Percentiles rank a stretch among this genome's conserved stretches.
phyloP scores from a whole-genome alignment of 2,113 vertebrate genomes.

The Vulpes lagopus region DNA sequence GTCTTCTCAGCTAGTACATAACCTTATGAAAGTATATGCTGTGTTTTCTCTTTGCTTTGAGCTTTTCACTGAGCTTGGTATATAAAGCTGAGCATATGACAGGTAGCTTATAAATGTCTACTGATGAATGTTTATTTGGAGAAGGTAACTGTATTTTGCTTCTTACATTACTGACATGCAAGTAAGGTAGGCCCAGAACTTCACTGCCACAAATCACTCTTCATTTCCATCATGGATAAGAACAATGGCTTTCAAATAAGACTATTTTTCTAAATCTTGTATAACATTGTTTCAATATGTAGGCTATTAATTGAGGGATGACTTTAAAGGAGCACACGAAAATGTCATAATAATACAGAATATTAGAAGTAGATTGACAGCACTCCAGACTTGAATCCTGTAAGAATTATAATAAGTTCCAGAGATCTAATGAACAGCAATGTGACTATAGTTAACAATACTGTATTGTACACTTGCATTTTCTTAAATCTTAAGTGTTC shows the following conservation, averaged over 20 bases:
- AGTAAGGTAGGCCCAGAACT: neutral
- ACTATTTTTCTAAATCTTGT: neutral
- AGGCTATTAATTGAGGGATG: neutral
- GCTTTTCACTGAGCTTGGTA: neutral
- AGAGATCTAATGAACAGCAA: neutral
- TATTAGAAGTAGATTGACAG: neutral
- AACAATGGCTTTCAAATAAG: neutral
- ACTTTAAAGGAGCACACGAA: neutral
- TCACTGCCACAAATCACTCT: neutral
- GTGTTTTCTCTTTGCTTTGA: constrained; percentile 37
- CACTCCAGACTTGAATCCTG: neutral
- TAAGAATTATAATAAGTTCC: neutral
- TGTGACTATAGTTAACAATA: neutral
- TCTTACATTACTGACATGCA: neutral
- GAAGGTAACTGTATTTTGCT: neutral
- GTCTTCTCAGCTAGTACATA: neutral
- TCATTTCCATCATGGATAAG: neutral
- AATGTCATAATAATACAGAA: neutral
- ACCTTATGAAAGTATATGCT: neutral
- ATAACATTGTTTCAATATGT: neutral
- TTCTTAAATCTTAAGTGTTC: neutral
- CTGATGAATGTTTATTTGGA: constrained; percentile 10
- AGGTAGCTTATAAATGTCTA: constrained; percentile 1
- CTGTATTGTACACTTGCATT: neutral
- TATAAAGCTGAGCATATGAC: neutral